Conservation (phyloP, 2,797 vertebrate genomes). For the Hypotaenidia philippensis region DNA sequence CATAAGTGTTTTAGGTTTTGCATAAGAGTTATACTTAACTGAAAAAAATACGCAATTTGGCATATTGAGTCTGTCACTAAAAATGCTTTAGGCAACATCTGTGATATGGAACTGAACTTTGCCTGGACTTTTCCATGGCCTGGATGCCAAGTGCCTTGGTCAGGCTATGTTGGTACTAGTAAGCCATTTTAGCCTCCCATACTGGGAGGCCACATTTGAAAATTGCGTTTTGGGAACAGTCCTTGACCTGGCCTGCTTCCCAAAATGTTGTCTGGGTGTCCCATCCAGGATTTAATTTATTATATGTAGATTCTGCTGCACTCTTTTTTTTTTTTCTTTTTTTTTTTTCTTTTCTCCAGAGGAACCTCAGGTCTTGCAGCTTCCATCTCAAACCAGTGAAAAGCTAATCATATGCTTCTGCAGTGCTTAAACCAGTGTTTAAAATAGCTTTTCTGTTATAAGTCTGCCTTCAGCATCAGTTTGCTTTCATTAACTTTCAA, state of each 20-base stretch:
- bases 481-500: background rate
- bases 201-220: background rate
- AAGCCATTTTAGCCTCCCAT: background rate
- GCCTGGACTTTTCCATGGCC: background rate
- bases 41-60: background rate
- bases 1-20: background rate
- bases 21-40: background rate
- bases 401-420: constrained; percentile 46
- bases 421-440: constrained; percentile 11
- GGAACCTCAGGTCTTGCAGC: constrained; percentile 7
- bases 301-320: background rate
- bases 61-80: background rate
- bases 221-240: background rate
- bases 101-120: background rate
- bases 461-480: background rate
- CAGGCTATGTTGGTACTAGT: background rate
- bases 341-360: background rate
- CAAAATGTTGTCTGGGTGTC: background rate
- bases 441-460: constrained; percentile 34
- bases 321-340: background rate
- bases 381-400: constrained; percentile 6
- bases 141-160: background rate
- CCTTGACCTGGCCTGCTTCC: background rate
- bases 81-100: background rate
- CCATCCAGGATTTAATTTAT: constrained; percentile 7